Conservation (phyloP, 2,888 invertebrate genomes). For the Hypomecis punctinalis region DNA sequence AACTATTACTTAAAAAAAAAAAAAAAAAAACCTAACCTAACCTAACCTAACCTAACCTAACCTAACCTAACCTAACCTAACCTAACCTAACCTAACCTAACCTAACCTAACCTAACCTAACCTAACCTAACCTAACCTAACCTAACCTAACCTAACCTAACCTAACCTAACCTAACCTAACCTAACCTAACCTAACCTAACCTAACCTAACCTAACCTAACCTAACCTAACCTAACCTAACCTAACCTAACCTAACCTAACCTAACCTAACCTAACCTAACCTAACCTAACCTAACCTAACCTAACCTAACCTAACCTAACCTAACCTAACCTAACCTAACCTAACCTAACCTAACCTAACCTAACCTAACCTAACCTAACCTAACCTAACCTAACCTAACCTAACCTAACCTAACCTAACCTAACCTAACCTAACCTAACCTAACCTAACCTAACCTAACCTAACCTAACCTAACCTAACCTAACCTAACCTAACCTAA, state of each 20-base stretch:
- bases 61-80: no score
- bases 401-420: conserved; percentile 26
- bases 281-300: conserved; percentile 53
- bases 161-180: no score
- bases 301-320: conserved; percentile 50
- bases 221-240: conserved; percentile 26
- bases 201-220: conserved; percentile 48
- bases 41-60: conserved; percentile 32
- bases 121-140: conserved; percentile 37
- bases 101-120: conserved; percentile 27
- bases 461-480: conserved; percentile 53
- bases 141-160: conserved; percentile 50
- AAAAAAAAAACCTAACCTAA: no score
- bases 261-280: conserved; percentile 56
- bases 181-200: no score
- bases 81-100: conserved; percentile 36
- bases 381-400: conserved; percentile 46
- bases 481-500: conserved; percentile 50
- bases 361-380: conserved; percentile 26
- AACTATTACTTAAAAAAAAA: no score
- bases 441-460: conserved; percentile 56
- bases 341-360: conserved; percentile 48
- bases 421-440: conserved; percentile 32
- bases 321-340: conserved; percentile 51
- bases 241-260: conserved; percentile 32